Percentiles rank a stretch among this genome's conserved stretches.
Evolutionary conservation across 2,113 vertebrate species (phyloP).

Genomic region (Stegastes partitus): DNA sequence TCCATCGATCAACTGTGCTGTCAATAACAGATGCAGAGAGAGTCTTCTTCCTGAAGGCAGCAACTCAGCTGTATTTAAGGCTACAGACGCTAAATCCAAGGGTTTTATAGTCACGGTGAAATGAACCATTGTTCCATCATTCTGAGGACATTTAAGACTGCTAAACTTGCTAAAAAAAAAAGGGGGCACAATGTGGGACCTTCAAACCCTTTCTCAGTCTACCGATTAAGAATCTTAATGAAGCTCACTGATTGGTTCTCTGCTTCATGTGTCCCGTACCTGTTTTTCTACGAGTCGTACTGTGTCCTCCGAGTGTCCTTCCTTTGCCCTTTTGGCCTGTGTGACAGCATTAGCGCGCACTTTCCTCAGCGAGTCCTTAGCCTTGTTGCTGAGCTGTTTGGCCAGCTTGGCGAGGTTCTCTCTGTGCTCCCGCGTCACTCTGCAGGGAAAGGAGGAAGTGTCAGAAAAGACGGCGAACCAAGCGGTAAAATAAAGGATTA

Average conservation of each 20-base stretch:
- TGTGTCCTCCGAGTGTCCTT: slow-evolving; percentile 91
- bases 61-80: too few relatives aligned
- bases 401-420: slow-evolving; percentile 92
- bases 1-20: too few relatives aligned
- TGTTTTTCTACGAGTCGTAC: slow-evolving; percentile 93
- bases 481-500: background rate
- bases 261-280: slow-evolving; percentile 75
- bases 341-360: slow-evolving; percentile 87
- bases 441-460: slow-evolving; percentile 61
- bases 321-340: slow-evolving; percentile 91
- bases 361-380: slow-evolving; percentile 92
- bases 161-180: too few relatives aligned
- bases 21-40: too few relatives aligned
- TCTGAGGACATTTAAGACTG: too few relatives aligned
- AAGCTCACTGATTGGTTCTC: background rate
- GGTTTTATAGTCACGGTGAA: too few relatives aligned
- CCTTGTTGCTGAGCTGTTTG: slow-evolving; percentile 94
- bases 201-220: background rate
- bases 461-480: background rate
- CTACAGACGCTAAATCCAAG: too few relatives aligned
- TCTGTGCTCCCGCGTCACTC: slow-evolving; percentile 94
- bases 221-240: too few relatives aligned
- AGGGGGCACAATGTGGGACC: too few relatives aligned
- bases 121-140: too few relatives aligned
- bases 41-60: too few relatives aligned